Conservation (phyloP, 2,113 vertebrate species). For the Pseudopipra pipra region DNA sequence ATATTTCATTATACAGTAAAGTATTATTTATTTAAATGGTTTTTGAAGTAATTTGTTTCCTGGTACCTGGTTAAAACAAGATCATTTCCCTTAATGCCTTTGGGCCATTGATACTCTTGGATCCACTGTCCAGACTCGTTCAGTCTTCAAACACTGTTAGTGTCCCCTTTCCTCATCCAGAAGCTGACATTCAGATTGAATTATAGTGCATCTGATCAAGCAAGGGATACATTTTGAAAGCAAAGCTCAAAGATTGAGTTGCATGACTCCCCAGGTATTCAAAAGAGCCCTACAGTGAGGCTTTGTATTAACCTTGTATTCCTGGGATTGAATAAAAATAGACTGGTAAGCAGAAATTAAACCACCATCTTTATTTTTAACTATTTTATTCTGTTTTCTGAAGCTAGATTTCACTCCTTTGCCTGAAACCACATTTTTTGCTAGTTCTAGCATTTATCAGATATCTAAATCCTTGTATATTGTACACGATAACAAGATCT, state of each 20-base stretch:
- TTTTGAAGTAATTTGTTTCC: not conserved
- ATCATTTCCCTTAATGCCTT: not conserved
- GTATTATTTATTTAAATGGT: conserved; percentile 6
- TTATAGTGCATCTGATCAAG: not conserved
- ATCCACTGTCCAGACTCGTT: not conserved
- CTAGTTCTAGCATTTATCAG: not conserved
- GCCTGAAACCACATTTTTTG: not conserved
- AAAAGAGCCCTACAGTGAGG: not conserved
- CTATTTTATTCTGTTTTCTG: not conserved
- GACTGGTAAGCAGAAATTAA: not conserved
- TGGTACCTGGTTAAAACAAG: not conserved
- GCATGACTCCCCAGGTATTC: not conserved
- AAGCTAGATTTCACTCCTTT: not conserved
- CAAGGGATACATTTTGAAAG: not conserved
- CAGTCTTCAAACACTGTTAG: not conserved
- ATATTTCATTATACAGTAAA: not conserved
- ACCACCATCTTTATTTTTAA: not conserved
- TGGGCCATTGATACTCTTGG: not conserved
- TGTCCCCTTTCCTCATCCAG: not conserved
- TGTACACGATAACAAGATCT: not conserved
- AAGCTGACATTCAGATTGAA: not conserved
- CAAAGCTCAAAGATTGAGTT: not conserved
- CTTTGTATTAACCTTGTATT: not conserved
- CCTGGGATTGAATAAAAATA: not conserved
- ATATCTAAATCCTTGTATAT: not conserved